A percentile compares a stretch with the other conserved stretches of the same genome.
Conservation (phyloP, 2,888 invertebrate species). For the Tetranychus truncatus region DNA sequence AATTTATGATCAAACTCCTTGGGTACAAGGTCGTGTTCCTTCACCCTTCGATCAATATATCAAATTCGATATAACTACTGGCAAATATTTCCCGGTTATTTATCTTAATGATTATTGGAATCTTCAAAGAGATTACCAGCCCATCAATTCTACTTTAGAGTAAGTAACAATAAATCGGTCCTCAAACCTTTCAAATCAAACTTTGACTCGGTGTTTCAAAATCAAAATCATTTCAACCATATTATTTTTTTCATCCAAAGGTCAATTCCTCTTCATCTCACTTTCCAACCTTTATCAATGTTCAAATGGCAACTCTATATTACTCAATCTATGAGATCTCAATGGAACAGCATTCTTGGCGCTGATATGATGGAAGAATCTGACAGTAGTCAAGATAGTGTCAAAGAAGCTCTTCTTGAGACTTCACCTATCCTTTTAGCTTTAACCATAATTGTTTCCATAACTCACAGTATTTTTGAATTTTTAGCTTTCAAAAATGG, state of each 20-base stretch:
- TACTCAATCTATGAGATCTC: constrained; percentile 79
- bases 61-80: constrained; percentile 44
- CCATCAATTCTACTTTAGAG: constrained; percentile 65
- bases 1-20: constrained; percentile 84
- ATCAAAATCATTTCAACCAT: neutral
- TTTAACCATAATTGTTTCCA: constrained; percentile 71
- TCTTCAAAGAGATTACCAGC: constrained; percentile 76
- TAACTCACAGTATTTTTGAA: constrained; percentile 93
- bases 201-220: neutral
- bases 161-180: constrained; percentile 32
- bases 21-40: constrained; percentile 76
- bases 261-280: constrained; percentile 43
- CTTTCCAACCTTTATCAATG: constrained; percentile 61
- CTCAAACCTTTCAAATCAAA: neutral
- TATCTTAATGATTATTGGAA: constrained; percentile 99
- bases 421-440: constrained; percentile 88
- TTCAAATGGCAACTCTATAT: constrained; percentile 98
- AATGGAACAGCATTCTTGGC: constrained; percentile 51
- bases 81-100: constrained; percentile 75
- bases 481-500: constrained; percentile 96
- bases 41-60: constrained; percentile 44
- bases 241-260: constrained; percentile 27
- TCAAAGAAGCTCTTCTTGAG: constrained; percentile 71
- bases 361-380: constrained; percentile 44
- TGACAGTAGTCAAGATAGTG: constrained; percentile 46